A percentile compares a stretch with the other conserved stretches of the same genome.
Conservation (phyloP, 2,113 vertebrate species). For the Salvelinus sp. region DNA sequence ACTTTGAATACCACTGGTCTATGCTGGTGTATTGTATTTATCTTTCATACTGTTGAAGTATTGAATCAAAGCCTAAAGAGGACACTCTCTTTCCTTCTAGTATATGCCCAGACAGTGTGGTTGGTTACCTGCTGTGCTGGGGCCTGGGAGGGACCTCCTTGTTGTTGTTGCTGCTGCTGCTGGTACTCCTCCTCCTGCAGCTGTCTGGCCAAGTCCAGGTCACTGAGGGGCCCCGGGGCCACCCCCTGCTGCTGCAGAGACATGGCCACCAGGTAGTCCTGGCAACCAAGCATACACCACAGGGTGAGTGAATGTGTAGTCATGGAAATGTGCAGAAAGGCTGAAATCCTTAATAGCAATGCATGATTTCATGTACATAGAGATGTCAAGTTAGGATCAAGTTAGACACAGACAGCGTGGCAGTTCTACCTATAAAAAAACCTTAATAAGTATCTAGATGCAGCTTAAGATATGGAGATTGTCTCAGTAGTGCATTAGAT, state of each 20-base stretch:
- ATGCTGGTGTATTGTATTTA: too few species aligned
- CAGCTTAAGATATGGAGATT: background rate
- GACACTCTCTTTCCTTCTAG: too few species aligned
- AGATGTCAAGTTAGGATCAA: background rate
- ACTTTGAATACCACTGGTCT: too few species aligned
- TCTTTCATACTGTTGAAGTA: too few species aligned
- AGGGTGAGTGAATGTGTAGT: background rate
- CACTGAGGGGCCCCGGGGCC: constrained; percentile 73
- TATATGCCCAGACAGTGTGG: too few species aligned
- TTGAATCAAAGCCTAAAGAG: too few species aligned
- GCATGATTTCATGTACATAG: background rate
- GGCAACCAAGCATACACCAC: background rate
- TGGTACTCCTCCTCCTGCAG: constrained; percentile 93
- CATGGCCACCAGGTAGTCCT: constrained; percentile 92
- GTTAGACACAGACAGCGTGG: background rate
- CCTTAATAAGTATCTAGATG: too few species aligned
- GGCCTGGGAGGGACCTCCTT: constrained; percentile 30
- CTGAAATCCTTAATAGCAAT: background rate
- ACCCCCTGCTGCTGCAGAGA: constrained; percentile 83
- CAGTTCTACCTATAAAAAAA: background rate
- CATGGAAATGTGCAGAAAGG: background rate
- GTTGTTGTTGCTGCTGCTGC: constrained; percentile 66
- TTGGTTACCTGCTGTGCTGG: constrained; percentile 44
- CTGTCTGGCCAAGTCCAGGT: constrained; percentile 88
- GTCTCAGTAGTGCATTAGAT: background rate